Evolutionary conservation across 1,140 invertebrate genomes (phyloP), one percentile per base, ranked within the genome.

Genomic region (Heliconius eleuchia): DNA sequence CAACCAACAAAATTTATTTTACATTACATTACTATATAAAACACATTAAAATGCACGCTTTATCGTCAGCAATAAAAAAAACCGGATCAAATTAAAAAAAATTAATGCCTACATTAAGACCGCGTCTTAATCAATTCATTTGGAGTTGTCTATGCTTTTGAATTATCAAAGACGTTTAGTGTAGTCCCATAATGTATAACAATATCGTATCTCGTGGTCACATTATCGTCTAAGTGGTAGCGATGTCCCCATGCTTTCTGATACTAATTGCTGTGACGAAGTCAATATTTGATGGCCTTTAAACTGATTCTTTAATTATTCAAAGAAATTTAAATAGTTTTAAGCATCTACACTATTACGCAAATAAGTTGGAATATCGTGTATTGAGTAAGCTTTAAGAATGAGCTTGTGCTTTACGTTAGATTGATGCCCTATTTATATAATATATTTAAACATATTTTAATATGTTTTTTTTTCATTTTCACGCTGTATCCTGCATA

Each of bases 201-300:
- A 72, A 72, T 39, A 42, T 19, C 19, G 71, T 39, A 72, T 42
- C 30, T 39, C 18, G 0, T 72, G 71, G 71, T 19, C 71, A 72
- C 71, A 72, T 72, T 72, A 72, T 72, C 71, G 71, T 72, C 71
- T 72, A 72, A 72, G 71, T 72, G 71, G 71, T 72, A 19, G 30
- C 71, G 37, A 37, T 72, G 71, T 72, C 70, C 27, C 70, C 70
- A 27, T 72, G 71, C 37, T 27, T 42, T 39, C 71, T 72, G 34
- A 39, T 72, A 72, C 71, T 72, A 72, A 72, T 72, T 72, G 71
- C 71, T 72, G 71, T 72, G 71, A 72, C 71, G 34, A 9, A 42
- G n/a, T 37, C 71, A 72, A 72, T 72, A 72, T 72, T 72, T 72
- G 71, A 42, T 39, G 37, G 30, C 3, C 30, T 18, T 42, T 72